Evolutionary conservation across 2,797 vertebrate species (phyloP), one percentile per base, ranked within the genome.

Genomic region (Nyctalus aviator): DNA sequence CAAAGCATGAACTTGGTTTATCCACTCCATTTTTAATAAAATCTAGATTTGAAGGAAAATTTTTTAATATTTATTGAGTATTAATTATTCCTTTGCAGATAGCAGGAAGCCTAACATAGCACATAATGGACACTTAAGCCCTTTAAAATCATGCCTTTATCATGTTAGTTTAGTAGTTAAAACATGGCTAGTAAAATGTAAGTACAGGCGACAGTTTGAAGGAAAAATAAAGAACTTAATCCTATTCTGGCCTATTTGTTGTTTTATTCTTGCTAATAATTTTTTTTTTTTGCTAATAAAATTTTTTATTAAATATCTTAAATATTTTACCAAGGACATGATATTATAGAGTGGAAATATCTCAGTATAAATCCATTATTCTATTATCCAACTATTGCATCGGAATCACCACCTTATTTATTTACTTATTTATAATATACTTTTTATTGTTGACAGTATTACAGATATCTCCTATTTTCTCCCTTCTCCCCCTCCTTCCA

Each of bases 11-110:
- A 37, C 20, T 88, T 46, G 55, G 50, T 76, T 76, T 69, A 64
- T 41, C 57, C 25, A 32, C 71, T 72, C 37, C n/a, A 78, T 55
- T 87, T 83, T 90, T 88, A 86, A 48, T 57, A 73, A 77, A 66
- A 59, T 46, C 37, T 62, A 62, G 23, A 88, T 78, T 88, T 91
- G 48, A 78, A 88, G 46, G 48, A 18, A 88, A 73, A 27, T 25
- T 73, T 64, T 78, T 78, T 68, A 55, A 84, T 27, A 53, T 53
- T 88, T 64, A 62, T n/a, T 83, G 46, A 76, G 25, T 76, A 30
- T 66, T 69, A 71, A 75, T 88, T 27, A 84, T n/a, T 81, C 6
- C 50, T 50, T 73, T 82, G 35, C 25, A 64, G 30, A 37, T 21
- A 62, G 27, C 14, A 53, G 27, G 44, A 69, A 30, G 30, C 48